phyloP scores from a whole-genome alignment of 2,113 vertebrate species.

The Trochalopteron elliotii region DNA sequence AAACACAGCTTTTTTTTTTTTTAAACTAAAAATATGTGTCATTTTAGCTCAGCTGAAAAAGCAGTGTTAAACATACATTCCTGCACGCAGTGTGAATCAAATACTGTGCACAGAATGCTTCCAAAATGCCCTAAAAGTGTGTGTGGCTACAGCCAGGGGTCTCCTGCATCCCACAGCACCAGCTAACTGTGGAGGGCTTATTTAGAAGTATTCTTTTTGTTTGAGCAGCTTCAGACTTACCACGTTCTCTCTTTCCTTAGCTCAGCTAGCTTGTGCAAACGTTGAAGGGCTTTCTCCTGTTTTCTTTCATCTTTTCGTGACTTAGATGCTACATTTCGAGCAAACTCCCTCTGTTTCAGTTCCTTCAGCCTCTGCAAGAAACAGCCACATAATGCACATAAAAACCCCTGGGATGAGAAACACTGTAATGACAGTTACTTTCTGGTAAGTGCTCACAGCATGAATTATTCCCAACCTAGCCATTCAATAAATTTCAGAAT shows the following conservation, averaged over 20 bases:
- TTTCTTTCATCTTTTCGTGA: conserved; percentile 86
- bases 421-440: neutral
- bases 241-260: conserved; percentile 78
- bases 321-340: conserved; percentile 87
- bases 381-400: conserved; percentile 5
- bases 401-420: neutral
- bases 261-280: conserved; percentile 82
- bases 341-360: conserved; percentile 92
- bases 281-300: conserved; percentile 84
- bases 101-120: neutral
- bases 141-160: neutral
- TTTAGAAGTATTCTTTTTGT: neutral
- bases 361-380: conserved; percentile 89
- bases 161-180: neutral
- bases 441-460: neutral
- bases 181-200: neutral
- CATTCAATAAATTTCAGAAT: neutral
- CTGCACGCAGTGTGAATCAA: conserved; percentile 38
- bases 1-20: conserved; percentile 18
- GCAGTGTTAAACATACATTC: conserved; percentile 43
- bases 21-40: conserved; percentile 35
- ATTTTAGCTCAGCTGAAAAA: conserved; percentile 49
- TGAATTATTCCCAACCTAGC: neutral
- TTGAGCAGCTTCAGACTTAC: conserved; percentile 67
- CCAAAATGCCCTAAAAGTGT: neutral